Evolutionary conservation across 2,113 vertebrate species (phyloP).

Genomic region (Dissostichus mawsoni): DNA sequence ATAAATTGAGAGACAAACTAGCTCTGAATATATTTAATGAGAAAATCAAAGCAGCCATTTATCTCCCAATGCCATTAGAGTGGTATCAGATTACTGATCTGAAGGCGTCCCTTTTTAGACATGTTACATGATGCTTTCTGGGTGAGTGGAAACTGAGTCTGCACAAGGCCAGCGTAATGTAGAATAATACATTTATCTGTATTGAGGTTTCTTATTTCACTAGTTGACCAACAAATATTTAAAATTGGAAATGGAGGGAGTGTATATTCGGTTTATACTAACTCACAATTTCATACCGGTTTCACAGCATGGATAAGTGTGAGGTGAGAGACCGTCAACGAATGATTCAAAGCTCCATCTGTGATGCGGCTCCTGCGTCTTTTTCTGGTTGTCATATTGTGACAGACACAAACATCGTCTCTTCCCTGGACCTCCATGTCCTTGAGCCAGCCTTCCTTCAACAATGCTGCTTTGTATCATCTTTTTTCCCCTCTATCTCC

Average conservation of each 20-base stretch:
- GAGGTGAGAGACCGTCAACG: slow-evolving; percentile 67
- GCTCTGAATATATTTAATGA: slow-evolving; percentile 18
- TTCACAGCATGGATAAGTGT: slow-evolving; percentile 64
- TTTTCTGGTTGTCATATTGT: slow-evolving; percentile 39
- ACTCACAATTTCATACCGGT: slow-evolving; percentile 32
- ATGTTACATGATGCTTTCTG: slow-evolving; percentile 51
- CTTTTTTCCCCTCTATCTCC: background rate
- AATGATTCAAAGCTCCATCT: slow-evolving; percentile 69
- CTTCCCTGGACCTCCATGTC: slow-evolving; percentile 57
- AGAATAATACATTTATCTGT: background rate
- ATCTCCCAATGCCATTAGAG: slow-evolving; percentile 35
- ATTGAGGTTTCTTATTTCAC: slow-evolving; percentile 16
- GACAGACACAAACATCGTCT: slow-evolving; percentile 52
- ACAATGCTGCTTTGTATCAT: slow-evolving; percentile 7
- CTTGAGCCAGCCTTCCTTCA: slow-evolving; percentile 53
- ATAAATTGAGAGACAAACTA: slow-evolving; percentile 20
- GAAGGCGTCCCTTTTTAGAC: slow-evolving; percentile 28
- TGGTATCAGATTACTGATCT: slow-evolving; percentile 51
- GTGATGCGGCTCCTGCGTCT: slow-evolving; percentile 31
- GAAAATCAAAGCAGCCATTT: slow-evolving; percentile 43
- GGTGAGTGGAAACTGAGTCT: slow-evolving; percentile 18
- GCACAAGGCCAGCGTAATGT: background rate
- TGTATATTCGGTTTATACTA: slow-evolving; percentile 12
- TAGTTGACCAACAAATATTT: slow-evolving; percentile 1
- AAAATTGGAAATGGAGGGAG: slow-evolving; percentile 1